Conservation (phyloP, 2,888 invertebrate genomes). For the Argynnis bischoffii region DNA sequence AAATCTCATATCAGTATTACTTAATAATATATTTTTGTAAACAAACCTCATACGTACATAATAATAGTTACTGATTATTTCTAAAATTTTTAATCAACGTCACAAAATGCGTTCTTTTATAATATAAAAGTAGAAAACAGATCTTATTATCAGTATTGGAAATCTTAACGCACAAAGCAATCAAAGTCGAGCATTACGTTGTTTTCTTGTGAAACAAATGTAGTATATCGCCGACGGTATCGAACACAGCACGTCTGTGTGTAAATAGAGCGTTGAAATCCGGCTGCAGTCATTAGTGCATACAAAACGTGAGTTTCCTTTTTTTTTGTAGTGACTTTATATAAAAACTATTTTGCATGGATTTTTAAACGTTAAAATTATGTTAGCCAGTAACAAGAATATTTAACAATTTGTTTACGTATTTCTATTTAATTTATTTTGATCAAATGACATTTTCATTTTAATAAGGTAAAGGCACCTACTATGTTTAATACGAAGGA, state of each 20-base stretch:
- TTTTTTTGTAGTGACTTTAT: slow-evolving; percentile 1
- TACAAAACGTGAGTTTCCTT: slow-evolving; percentile 26
- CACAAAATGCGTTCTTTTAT: slow-evolving; percentile 13
- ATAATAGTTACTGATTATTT: slow-evolving; percentile 11
- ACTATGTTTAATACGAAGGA: too few species aligned
- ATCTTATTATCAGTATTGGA: slow-evolving; percentile 22
- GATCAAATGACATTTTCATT: too few species aligned
- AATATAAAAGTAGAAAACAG: slow-evolving; percentile 11
- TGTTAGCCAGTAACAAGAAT: too few species aligned
- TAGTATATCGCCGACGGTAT: slow-evolving; percentile 36
- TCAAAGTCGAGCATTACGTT: slow-evolving; percentile 31
- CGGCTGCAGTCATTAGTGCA: slow-evolving; percentile 36
- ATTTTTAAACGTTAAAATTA: too few species aligned
- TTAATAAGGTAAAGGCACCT: too few species aligned
- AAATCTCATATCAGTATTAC: slow-evolving; percentile 2
- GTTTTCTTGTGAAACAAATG: slow-evolving; percentile 36
- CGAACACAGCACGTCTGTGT: slow-evolving; percentile 36
- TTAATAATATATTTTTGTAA: slow-evolving; percentile 2
- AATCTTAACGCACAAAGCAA: slow-evolving; percentile 32
- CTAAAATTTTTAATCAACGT: slow-evolving; percentile 10
- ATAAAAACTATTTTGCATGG: not conserved
- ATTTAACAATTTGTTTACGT: too few species aligned
- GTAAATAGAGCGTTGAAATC: slow-evolving; percentile 40
- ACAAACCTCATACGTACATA: slow-evolving; percentile 4
- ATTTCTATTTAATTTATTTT: too few species aligned